Evolutionary conservation across 2,888 invertebrate genomes (phyloP), one percentile per base, ranked within the genome.

Genomic region (Chaitophorus viminalis): DNA sequence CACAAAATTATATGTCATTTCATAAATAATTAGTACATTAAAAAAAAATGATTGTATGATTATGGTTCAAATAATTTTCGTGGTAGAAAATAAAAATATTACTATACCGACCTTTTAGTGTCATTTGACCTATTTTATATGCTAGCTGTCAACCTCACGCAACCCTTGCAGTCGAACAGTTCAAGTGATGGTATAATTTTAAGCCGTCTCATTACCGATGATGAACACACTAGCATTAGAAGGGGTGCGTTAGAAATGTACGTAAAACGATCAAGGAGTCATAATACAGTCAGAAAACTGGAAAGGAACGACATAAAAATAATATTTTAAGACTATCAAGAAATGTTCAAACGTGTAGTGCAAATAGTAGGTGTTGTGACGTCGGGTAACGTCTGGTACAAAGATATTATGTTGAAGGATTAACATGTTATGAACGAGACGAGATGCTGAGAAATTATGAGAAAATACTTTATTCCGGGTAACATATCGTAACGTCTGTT

Each of bases 71-170:
- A 46, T 60, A 21, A 60, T 60, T 21, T 60, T 60, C 25, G 6
- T 25, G 25, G 60, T 60, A 60, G 60, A 21, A 25, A 60, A 60
- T 14, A 60, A 21, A 25, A 25, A 52, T 14, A 2, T 6, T 36
- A 6, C 6, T 18, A 18, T 31, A 46, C 25, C 68, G 68, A 29
- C 68, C 31, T 77, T 77, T 54, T 33, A 18, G 21, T 60, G 33
- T 31, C 29, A 33, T 77, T 77, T 54, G 54, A 77, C 54, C 77
- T 54, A 77, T 52, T 54, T 54, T 31, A 21, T 54, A 77, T 14
- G 11, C 31, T 54, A 31, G 29, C 54, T 21, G 31, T 77, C 77
- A 54, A 46, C 11, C 11, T 9, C 46, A 46, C 46, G 46, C 6
- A 5, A 77, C 46, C 77, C 77, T 77, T 77, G 54, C 25, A 54